Evolutionary conservation across 2,113 vertebrate genomes (phyloP).

Genomic region (Ancistrus triradiatus): DNA sequence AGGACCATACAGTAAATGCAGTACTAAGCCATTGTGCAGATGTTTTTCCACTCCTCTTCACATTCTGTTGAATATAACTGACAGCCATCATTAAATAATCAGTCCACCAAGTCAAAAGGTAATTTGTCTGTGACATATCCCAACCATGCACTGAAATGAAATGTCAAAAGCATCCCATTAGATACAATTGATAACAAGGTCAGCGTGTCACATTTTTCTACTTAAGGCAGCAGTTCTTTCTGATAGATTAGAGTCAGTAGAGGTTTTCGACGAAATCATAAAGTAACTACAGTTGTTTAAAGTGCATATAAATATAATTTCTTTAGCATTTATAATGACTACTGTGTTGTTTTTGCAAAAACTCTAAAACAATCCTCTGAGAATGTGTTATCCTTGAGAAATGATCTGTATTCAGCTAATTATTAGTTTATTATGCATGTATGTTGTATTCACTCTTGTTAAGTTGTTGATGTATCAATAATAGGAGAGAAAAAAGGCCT

Average conservation of each 20-base stretch:
- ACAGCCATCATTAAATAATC: slow-evolving; percentile 30
- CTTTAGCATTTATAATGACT: neutral
- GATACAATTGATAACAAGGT: slow-evolving; percentile 37
- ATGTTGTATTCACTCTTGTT: neutral
- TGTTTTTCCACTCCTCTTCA: slow-evolving; percentile 4
- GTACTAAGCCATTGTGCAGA: slow-evolving; percentile 25
- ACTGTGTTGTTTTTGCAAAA: neutral
- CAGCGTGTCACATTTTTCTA: slow-evolving; percentile 5
- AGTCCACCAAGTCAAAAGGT: slow-evolving; percentile 27
- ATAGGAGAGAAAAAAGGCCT: neutral
- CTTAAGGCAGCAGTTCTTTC: neutral
- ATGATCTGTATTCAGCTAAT: neutral
- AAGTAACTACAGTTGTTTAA: too few species aligned
- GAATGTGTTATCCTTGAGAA: neutral
- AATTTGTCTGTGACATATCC: slow-evolving; percentile 24
- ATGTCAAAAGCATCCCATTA: slow-evolving; percentile 48
- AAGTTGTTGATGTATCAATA: neutral
- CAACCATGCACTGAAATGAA: slow-evolving; percentile 45
- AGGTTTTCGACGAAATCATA: too few species aligned
- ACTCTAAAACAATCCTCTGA: neutral
- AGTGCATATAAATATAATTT: too few species aligned
- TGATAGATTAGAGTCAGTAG: too few species aligned
- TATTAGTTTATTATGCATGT: neutral
- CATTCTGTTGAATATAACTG: slow-evolving; percentile 6
- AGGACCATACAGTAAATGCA: too few species aligned